phyloP scores from a whole-genome alignment of 2,888 invertebrate genomes.

The Odiellus spinosus region DNA sequence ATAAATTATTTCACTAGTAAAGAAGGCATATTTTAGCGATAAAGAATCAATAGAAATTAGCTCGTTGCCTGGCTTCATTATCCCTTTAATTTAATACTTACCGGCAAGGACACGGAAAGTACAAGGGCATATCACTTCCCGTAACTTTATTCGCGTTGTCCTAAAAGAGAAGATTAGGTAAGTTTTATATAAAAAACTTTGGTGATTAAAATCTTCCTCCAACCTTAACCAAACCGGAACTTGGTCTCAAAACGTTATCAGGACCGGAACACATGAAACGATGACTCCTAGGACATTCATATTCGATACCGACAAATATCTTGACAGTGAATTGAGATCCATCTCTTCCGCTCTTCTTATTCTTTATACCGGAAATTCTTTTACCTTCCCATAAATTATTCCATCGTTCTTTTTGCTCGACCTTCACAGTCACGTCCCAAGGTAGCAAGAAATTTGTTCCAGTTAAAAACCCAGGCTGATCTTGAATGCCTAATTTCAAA shows the following conservation, averaged over 20 bases:
- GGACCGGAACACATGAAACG: conserved; percentile 79
- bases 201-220: neutral
- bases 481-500: conserved; percentile 46
- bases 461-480: conserved; percentile 77
- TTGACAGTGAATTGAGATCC: conserved; percentile 53
- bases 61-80: too few relatives aligned
- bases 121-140: conserved; percentile 71
- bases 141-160: conserved; percentile 74
- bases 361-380: conserved; percentile 20
- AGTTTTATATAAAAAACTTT: neutral
- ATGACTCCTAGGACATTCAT: conserved; percentile 96
- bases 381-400: conserved; percentile 20
- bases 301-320: conserved; percentile 88
- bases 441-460: conserved; percentile 82
- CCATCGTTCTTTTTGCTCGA: conserved; percentile 27
- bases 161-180: conserved; percentile 21
- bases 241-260: conserved; percentile 60
- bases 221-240: conserved; percentile 48
- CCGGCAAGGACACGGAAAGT: conserved; percentile 69
- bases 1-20: too few relatives aligned
- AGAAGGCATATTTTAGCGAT: too few relatives aligned
- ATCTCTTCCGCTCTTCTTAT: conserved; percentile 25
- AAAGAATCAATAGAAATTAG: too few relatives aligned
- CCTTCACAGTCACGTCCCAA: conserved; percentile 67
- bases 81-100: conserved; percentile 26